A percentile compares a stretch with the other conserved stretches of the same genome.
These are phyloP conservation scores for Mactromeris polynyma DNA, from an alignment of 2,888 invertebrate species.

Conservation along the genomic window DNA sequence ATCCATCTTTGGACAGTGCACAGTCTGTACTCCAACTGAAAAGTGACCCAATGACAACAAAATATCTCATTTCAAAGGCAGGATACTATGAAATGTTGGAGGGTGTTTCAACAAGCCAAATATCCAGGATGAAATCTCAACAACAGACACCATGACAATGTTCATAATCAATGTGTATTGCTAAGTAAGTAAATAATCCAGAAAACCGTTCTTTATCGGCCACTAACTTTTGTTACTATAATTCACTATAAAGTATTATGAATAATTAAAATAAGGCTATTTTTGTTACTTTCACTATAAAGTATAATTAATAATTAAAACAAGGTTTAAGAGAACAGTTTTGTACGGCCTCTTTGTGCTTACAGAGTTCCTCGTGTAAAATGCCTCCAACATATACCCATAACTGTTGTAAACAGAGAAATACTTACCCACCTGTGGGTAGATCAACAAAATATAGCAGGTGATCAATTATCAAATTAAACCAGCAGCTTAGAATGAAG, in stretches of 20 bases:
- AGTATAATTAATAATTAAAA: neutral
- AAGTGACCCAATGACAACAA: constrained; percentile 14
- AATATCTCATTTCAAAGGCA: neutral
- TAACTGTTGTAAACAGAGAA: neutral
- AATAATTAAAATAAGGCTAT: neutral
- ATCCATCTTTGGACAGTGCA: neutral
- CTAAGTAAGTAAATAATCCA: too few species aligned
- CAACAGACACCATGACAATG: neutral
- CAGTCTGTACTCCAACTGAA: neutral
- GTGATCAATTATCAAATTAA: neutral
- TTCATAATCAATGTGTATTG: too few species aligned
- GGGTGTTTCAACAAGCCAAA: neutral
- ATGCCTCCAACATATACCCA: too few species aligned
- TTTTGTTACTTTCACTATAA: neutral
- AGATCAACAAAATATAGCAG: neutral
- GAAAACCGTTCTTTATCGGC: neutral
- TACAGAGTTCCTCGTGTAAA: too few species aligned
- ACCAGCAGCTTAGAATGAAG: neutral
- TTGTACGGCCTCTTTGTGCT: neutral
- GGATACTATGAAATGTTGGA: neutral
- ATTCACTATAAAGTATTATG: neutral
- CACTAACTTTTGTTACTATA: neutral
- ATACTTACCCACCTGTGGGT: neutral
- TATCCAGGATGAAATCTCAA: neutral
- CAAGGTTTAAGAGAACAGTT: neutral